phyloP scores from a whole-genome alignment of 2,888 invertebrate genomes.

The Chrysolina haemoptera region DNA sequence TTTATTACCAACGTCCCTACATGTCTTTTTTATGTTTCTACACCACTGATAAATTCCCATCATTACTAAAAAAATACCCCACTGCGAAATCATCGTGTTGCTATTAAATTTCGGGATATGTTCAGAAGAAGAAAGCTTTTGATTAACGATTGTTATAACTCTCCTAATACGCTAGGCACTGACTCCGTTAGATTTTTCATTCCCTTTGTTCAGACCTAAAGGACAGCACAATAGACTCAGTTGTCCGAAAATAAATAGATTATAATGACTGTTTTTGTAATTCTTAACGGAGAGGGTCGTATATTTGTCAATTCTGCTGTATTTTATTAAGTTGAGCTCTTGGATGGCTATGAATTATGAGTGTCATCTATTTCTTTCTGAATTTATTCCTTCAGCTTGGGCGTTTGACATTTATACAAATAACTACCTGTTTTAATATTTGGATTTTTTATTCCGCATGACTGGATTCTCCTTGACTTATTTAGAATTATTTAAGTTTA shows the following conservation, averaged over 20 bases:
- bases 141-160: conserved; percentile 60
- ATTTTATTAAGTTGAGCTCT: conserved; percentile 27
- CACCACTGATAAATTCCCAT: conserved; percentile 27
- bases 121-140: conserved; percentile 56
- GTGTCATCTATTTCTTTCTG: conserved; percentile 21
- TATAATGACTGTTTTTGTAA: conserved; percentile 39
- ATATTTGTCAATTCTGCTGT: conserved; percentile 41
- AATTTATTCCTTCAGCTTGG: background rate
- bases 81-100: conserved; percentile 33
- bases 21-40: conserved; percentile 2
- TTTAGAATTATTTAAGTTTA: no score
- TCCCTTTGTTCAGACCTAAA: conserved; percentile 33
- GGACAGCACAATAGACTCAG: conserved; percentile 40
- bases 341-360: conserved; percentile 31
- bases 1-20: background rate
- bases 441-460: background rate
- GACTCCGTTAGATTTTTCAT: conserved; percentile 35
- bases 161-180: conserved; percentile 38
- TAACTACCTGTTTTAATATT: background rate
- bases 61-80: conserved; percentile 33
- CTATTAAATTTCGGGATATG: conserved; percentile 55
- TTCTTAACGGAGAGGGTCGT: conserved; percentile 33
- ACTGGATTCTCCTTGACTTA: background rate
- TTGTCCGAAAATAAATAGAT: conserved; percentile 42
- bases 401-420: background rate